Evolutionary conservation across 2,888 invertebrate species (phyloP).

Genomic region (Calliopum simillimum): DNA sequence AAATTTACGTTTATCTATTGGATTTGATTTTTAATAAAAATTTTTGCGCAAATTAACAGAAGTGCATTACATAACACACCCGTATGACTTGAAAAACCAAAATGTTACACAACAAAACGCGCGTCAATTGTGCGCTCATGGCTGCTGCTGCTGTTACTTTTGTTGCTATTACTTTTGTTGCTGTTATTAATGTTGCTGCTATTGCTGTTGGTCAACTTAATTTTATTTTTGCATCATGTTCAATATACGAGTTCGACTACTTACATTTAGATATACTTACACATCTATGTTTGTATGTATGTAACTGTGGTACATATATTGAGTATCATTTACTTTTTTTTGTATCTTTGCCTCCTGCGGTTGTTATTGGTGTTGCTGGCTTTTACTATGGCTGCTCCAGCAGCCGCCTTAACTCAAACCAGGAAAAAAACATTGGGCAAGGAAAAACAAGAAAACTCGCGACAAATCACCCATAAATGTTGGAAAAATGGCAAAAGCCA

Average conservation of each 20-base stretch:
- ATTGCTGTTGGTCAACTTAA: slow-evolving; percentile 24
- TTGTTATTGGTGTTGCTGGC: not conserved
- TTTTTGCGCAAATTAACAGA: slow-evolving; percentile 7
- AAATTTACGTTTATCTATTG: no score
- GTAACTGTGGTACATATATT: no score
- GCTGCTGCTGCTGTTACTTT: not conserved
- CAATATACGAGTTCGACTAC: no score
- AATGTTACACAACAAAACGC: slow-evolving; percentile 17
- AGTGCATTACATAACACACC: slow-evolving; percentile 8
- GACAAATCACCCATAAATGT: slow-evolving; percentile 14
- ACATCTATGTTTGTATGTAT: no score
- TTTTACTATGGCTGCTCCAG: slow-evolving; percentile 12
- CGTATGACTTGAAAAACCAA: slow-evolving; percentile 7
- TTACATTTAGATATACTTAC: no score
- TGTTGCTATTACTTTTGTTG: not conserved
- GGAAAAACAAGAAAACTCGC: slow-evolving; percentile 27
- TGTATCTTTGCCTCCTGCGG: not conserved
- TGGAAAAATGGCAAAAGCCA: not conserved
- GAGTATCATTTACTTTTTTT: no score
- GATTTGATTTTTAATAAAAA: not conserved
- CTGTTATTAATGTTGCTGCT: slow-evolving; percentile 3
- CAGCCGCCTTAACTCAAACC: slow-evolving; percentile 11
- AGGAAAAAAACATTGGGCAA: not conserved
- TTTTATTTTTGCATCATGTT: slow-evolving; percentile 12
- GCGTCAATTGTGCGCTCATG: slow-evolving; percentile 1